phyloP scores from a whole-genome alignment of 2,888 invertebrate species.

The Dicyrtomina minuta region DNA sequence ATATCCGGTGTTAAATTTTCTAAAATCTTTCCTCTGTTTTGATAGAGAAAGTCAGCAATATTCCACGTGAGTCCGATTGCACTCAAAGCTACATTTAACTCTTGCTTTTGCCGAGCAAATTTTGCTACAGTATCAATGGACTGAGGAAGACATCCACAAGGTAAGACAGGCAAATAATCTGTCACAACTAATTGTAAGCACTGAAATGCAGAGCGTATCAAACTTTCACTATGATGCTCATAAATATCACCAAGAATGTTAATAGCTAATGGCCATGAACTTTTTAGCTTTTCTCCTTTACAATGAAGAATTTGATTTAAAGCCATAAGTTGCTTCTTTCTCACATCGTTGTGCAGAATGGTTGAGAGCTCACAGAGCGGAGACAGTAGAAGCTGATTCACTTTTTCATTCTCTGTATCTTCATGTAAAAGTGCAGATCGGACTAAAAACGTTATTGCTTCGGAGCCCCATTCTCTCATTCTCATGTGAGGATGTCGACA shows the following conservation, averaged over 20 bases:
- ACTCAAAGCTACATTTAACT: slow-evolving; percentile 94
- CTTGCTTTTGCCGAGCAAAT: slow-evolving; percentile 93
- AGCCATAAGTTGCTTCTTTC: slow-evolving; percentile 92
- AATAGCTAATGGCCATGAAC: slow-evolving; percentile 93
- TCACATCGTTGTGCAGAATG: slow-evolving; percentile 88
- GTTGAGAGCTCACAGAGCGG: slow-evolving; percentile 89
- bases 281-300: slow-evolving; percentile 85
- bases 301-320: slow-evolving; percentile 89
- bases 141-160: slow-evolving; percentile 84
- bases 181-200: slow-evolving; percentile 93
- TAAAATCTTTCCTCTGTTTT: slow-evolving; percentile 83
- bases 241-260: slow-evolving; percentile 94
- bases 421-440: slow-evolving; percentile 86
- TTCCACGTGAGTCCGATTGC: slow-evolving; percentile 99
- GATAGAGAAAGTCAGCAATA: slow-evolving; percentile 95
- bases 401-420: slow-evolving; percentile 76
- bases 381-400: slow-evolving; percentile 81
- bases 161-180: slow-evolving; percentile 89
- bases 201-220: slow-evolving; percentile 92
- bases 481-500: slow-evolving; percentile 92
- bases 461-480: slow-evolving; percentile 97
- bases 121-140: slow-evolving; percentile 91
- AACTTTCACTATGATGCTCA: slow-evolving; percentile 85
- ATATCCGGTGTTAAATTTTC: slow-evolving; percentile 71
- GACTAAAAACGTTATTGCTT: slow-evolving; percentile 90